Evolutionary conservation across 37 sponge, comb jelly and placozoan species (phyloP), one percentile per base, ranked within the genome.

Genomic region (Diacarnus erythraeanus): DNA sequence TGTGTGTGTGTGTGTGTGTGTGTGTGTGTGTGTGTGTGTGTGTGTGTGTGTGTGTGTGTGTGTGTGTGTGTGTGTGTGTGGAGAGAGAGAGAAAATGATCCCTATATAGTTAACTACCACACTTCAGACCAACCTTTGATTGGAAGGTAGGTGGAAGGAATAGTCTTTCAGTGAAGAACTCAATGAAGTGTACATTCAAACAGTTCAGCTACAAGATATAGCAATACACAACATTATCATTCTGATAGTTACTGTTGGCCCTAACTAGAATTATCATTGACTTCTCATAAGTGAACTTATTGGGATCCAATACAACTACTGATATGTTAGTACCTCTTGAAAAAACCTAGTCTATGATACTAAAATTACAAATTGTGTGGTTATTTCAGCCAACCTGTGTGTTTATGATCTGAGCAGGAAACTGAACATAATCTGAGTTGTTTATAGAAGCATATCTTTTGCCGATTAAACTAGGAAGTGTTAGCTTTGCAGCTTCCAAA

Each of bases 171-270:
- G 17, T 38, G 31, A 68, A 80, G 74, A 75, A 85, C 65, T 85
- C 86, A 61, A 90, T 82, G 47, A 59, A 90, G 73, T 51, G 73
- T 22, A 85, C 83, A 74, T 85, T 71, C 42, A 82, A 57, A 77
- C 91, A 90, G 83, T 81, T 41, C 41, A 70, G 2, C 69, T 25
- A 42, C 30, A 21, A 59, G 25, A 63, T 10, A 57, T 33, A 54
- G 56, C 17, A 27, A 27, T 10, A 27, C 26, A 25, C 8, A 9
- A 25, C n/a, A 27, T 21, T 10, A 25, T 10, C 29, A 25, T 18
- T n/a, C n/a, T n/a, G n/a, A n/a, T n/a, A n/a, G n/a, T n/a, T n/a
- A n/a, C n/a, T n/a, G n/a, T n/a, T n/a, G n/a, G n/a, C n/a, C n/a
- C n/a, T n/a, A n/a, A n/a, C n/a, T n/a, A n/a, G n/a, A n/a, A n/a